Percentiles rank a stretch among this genome's conserved stretches.
These are phyloP conservation scores for Meloidogyne exigua DNA, from an alignment of 1,140 invertebrate species.

Conservation along the genomic window DNA sequence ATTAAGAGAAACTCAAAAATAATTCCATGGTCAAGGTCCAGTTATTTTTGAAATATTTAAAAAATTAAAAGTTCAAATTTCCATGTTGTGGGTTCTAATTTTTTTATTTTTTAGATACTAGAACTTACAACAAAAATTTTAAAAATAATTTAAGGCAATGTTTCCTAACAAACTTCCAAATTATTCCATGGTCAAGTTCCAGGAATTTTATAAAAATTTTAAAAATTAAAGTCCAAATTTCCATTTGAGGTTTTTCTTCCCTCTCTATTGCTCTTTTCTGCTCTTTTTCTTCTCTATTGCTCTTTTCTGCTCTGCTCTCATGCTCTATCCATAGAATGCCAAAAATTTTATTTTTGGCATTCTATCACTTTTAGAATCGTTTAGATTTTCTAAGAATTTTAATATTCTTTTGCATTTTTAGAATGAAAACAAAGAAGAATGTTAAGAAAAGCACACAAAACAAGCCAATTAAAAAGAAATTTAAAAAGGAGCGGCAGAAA, in stretches of 20 bases:
- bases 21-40: too few relatives aligned
- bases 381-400: too few relatives aligned
- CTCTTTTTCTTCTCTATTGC: neutral
- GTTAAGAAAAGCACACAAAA: neutral
- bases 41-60: too few relatives aligned
- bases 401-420: neutral
- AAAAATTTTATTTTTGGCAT: conserved; percentile 6
- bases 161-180: neutral
- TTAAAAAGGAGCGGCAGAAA: neutral
- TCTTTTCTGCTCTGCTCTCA: neutral
- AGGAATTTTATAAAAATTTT: too few relatives aligned
- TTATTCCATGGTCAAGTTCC: too few relatives aligned
- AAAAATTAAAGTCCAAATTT: neutral
- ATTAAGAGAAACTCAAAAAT: too few relatives aligned
- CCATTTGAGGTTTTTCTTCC: neutral
- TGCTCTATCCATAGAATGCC: neutral
- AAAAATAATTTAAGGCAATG: neutral
- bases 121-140: too few relatives aligned
- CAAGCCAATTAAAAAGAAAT: neutral
- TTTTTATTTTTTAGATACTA: neutral
- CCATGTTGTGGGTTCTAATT: too few relatives aligned
- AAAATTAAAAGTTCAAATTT: too few relatives aligned
- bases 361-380: too few relatives aligned
- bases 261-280: neutral
- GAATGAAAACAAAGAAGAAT: neutral